These are phyloP conservation scores for Petromus typicus DNA, from an alignment of 2,113 vertebrate species.

Conservation along the genomic window DNA sequence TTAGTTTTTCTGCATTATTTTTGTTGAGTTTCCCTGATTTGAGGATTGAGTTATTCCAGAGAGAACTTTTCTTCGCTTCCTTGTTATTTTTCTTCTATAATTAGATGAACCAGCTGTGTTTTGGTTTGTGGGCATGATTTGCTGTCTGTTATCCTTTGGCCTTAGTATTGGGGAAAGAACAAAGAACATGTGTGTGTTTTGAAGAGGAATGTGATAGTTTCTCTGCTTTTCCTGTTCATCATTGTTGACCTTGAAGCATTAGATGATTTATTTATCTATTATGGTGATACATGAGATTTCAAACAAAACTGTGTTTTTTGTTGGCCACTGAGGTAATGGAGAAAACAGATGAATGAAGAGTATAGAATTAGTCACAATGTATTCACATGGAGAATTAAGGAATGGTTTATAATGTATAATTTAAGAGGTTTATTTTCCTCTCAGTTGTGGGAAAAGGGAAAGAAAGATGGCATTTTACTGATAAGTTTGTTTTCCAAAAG, in stretches of 20 bases:
- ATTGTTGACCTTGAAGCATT: not conserved
- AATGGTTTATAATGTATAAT: not conserved
- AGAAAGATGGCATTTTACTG: not conserved
- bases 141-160: conserved; percentile 65
- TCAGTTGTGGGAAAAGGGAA: not conserved
- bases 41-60: conserved; percentile 73
- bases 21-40: conserved; percentile 74
- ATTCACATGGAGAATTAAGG: not conserved
- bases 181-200: conserved; percentile 54
- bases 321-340: not conserved
- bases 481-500: not conserved
- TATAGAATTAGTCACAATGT: not conserved
- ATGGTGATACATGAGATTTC: conserved; percentile 1
- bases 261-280: conserved; percentile 8
- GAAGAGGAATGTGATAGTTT: conserved; percentile 16
- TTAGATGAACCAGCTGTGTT: conserved; percentile 75
- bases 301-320: not conserved
- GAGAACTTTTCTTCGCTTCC: conserved; percentile 61
- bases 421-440: not conserved
- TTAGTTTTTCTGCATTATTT: conserved; percentile 57
- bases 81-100: conserved; percentile 78
- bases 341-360: not conserved
- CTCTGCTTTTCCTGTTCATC: conserved; percentile 37
- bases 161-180: conserved; percentile 44
- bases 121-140: conserved; percentile 76